Evolutionary conservation across 2,113 vertebrate species (phyloP).

Genomic region (Caranx melampygus): DNA sequence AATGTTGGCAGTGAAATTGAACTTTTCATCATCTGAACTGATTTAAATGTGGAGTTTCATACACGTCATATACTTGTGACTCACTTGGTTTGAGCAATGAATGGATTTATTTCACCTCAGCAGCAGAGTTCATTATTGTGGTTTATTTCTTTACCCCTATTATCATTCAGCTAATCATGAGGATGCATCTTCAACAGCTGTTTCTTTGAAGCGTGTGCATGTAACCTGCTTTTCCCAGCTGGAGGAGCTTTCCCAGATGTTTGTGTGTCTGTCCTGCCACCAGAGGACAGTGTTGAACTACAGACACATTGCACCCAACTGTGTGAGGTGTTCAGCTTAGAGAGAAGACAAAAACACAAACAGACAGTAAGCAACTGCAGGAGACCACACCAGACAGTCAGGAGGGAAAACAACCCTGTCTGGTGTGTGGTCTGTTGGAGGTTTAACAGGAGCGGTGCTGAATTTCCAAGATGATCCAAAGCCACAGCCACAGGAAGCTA

Average conservation of each 20-base stretch:
- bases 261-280: slow-evolving; percentile 11
- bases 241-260: not conserved
- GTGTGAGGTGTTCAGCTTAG: not conserved
- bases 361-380: not conserved
- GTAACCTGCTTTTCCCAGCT: not conserved
- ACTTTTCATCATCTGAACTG: too few relatives aligned
- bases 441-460: not conserved
- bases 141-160: not conserved
- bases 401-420: too few relatives aligned
- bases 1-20: too few relatives aligned
- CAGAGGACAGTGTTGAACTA: slow-evolving; percentile 51
- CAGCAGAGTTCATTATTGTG: not conserved
- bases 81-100: too few relatives aligned
- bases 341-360: not conserved
- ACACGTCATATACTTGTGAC: too few relatives aligned
- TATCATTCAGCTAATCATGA: not conserved
- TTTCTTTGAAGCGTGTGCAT: not conserved
- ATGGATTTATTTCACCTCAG: too few relatives aligned
- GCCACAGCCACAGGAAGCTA: not conserved
- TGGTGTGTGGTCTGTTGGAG: not conserved
- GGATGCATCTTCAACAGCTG: not conserved
- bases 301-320: not conserved
- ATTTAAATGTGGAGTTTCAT: too few relatives aligned
- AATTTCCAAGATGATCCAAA: not conserved
- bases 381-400: not conserved